Evolutionary conservation across 1,140 invertebrate genomes (phyloP), one percentile per base, ranked within the genome.

Genomic region (Drosophila setifemur): DNA sequence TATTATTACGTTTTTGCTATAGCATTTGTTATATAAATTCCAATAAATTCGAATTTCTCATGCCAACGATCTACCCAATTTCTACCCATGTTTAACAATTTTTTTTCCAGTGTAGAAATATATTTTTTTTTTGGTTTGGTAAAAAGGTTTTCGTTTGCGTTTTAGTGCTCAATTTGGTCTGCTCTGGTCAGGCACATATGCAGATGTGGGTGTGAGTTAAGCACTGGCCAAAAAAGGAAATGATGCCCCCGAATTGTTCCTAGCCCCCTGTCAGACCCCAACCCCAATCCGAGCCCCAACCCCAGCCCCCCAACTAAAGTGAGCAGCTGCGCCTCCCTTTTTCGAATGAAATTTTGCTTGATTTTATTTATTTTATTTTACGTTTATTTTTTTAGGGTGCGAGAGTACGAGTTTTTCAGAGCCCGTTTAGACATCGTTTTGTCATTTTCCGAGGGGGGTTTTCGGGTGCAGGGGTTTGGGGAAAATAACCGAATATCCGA

Each of bases 361-460:
- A 78, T 85, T 74, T 82, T 53, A 43, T 68, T 72, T 45, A 44
- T 72, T 64, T 64, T 18, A 54, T 70, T 39, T 52, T 43, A 18
- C 33, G 37, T 61, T 42, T 73, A 52, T 60, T 49, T 55, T 53
- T 66, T 71, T 69, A n/a, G n/a, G n/a, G n/a, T 78, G 69, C 69
- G 57, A 33, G 63, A 52, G 53, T 44, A 67, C 5, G n/a, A 2
- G 9, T 37, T 73, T 73, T 85, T 83, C 54, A 73, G 69, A 57
- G 70, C 79, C 79, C 79, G 79, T 83, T 83, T 74, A 85, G 74
- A 79, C 79, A 78, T 85, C 79, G 75, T 83, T 85, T 83, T 83
- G 79, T 83, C 79, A 85, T 79, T 85, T 64, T 49, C n/a, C n/a
- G 9, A 14, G 28, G 45, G 19, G 23, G 4, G 26, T 55, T 40